Conservation (phyloP, 1,140 invertebrate species). For the Odontomachus brunneus region DNA sequence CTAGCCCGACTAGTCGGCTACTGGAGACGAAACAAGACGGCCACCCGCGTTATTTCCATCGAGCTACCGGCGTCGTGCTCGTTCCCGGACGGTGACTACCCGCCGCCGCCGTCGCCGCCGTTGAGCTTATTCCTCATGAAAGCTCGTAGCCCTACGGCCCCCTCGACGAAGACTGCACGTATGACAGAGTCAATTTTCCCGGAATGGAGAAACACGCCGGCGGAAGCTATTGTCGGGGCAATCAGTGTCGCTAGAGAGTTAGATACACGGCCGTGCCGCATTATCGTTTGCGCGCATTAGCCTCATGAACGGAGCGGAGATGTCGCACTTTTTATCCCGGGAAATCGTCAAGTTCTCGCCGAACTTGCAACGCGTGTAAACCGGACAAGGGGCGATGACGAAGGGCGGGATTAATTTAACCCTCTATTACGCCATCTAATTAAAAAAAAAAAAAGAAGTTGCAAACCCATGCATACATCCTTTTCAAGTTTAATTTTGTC, state of each 20-base stretch:
- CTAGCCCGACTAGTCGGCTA: not conserved
- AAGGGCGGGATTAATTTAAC: too few relatives aligned
- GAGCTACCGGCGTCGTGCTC: constrained; percentile 5
- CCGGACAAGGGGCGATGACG: too few relatives aligned
- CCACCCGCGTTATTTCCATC: constrained; percentile 43
- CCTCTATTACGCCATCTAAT: too few relatives aligned
- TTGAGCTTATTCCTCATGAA: constrained; percentile 30
- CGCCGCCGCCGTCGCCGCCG: constrained; percentile 6
- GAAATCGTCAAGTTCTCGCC: not conserved
- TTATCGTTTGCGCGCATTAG: constrained; percentile 1
- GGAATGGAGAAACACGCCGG: constrained; percentile 11
- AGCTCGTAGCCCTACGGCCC: not conserved
- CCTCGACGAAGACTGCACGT: not conserved
- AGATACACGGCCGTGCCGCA: not conserved
- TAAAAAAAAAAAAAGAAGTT: too few relatives aligned
- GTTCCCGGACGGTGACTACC: not conserved
- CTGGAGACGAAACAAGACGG: constrained; percentile 23
- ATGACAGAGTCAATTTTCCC: constrained; percentile 41
- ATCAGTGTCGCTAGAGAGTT: constrained; percentile 1
- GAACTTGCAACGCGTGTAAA: too few relatives aligned
- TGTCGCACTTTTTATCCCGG: not conserved
- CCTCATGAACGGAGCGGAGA: not conserved
- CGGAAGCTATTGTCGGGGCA: constrained; percentile 6
- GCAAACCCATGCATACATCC: too few relatives aligned
- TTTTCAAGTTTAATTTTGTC: too few relatives aligned